A percentile compares a stretch with the other conserved stretches of the same genome.
Evolutionary conservation across 1,140 invertebrate genomes (phyloP).

Genomic region (Bombyx mandarina): DNA sequence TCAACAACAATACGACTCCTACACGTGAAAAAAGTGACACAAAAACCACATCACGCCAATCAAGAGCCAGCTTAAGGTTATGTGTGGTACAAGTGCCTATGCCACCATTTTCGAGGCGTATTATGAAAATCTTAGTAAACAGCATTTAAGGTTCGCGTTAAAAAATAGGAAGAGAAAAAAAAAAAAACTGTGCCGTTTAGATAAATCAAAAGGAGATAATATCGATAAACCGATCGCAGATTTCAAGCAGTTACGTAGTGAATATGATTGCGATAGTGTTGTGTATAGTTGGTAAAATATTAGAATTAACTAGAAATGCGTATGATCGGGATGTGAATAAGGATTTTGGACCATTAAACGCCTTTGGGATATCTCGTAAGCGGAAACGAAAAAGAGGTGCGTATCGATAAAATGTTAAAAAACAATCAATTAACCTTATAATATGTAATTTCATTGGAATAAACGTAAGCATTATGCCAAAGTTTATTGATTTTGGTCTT

Average conservation of each 20-base stretch:
- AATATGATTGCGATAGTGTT: constrained; percentile 50
- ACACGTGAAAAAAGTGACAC: constrained; percentile 3
- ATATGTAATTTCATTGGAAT: no score
- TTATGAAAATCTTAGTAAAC: constrained; percentile 11
- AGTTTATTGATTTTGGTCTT: no score
- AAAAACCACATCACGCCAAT: constrained; percentile 9
- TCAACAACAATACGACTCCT: neutral
- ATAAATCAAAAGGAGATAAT: constrained; percentile 14
- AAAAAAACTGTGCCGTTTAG: constrained; percentile 19
- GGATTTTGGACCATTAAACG: constrained; percentile 10
- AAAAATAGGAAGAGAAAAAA: constrained; percentile 41
- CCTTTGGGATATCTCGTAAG: constrained; percentile 20
- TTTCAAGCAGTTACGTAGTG: constrained; percentile 2
- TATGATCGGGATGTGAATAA: constrained; percentile 13
- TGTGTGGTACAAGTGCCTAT: constrained; percentile 13
- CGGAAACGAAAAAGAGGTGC: constrained; percentile 20
- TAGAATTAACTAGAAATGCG: constrained; percentile 33
- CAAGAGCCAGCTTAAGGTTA: constrained; percentile 14
- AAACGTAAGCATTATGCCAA: no score
- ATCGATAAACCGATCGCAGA: constrained; percentile 8
- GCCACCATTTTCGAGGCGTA: neutral
- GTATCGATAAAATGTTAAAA: neutral
- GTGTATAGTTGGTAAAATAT: constrained; percentile 42
- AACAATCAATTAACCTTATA: no score
- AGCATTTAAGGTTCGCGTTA: constrained; percentile 18